Evolutionary conservation across 2,888 invertebrate genomes (phyloP).

Genomic region (Tanypteryx hageni): DNA sequence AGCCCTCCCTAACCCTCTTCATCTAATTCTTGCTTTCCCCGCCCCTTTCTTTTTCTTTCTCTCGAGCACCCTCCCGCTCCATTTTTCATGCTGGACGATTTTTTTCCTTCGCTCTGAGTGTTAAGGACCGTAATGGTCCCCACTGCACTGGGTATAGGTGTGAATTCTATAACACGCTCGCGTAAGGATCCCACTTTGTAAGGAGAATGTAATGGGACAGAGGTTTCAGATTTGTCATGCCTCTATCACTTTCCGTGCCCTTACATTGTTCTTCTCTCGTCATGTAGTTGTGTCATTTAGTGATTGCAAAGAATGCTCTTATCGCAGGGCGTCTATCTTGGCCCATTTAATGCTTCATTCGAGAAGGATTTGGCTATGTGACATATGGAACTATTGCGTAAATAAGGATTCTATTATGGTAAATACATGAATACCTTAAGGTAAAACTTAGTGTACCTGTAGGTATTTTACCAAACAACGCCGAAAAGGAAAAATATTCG

Average conservation of each 20-base stretch:
- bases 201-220: neutral
- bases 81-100: conserved; percentile 33
- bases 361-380: neutral
- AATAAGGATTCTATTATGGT: no score
- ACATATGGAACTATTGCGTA: neutral
- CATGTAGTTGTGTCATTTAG: neutral
- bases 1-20: conserved; percentile 1
- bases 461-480: no score
- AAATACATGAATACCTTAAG: no score
- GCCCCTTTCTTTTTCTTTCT: conserved; percentile 13
- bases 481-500: no score
- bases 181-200: neutral
- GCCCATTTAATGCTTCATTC: neutral
- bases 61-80: conserved; percentile 33
- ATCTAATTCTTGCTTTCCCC: neutral
- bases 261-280: neutral
- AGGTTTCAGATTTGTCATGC: neutral
- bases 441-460: no score
- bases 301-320: neutral
- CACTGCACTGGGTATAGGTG: neutral
- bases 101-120: conserved; percentile 8
- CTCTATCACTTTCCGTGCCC: neutral
- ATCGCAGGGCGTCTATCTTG: neutral
- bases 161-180: neutral
- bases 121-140: conserved; percentile 18